These are phyloP conservation scores for Bombus sylvicola DNA, from an alignment of 1,140 invertebrate species.

Conservation along the genomic window DNA sequence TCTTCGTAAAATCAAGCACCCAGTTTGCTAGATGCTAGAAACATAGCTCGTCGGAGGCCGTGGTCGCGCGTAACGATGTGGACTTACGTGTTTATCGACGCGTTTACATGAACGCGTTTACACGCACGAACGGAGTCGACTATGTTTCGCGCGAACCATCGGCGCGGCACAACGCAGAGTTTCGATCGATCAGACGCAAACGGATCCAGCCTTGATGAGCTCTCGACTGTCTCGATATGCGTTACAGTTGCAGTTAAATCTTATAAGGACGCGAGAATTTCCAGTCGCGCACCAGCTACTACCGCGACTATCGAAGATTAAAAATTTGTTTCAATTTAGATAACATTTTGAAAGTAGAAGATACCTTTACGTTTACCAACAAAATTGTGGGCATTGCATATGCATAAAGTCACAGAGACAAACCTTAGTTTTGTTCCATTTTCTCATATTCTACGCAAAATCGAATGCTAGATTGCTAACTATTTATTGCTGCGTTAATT, in stretches of 20 bases:
- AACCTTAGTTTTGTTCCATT: no score
- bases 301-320: no score
- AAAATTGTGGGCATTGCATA: no score
- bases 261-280: conserved; percentile 37
- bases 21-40: conserved; percentile 58
- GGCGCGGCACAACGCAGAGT: background rate
- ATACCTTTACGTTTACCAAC: no score
- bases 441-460: no score
- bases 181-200: conserved; percentile 26
- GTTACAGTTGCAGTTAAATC: conserved; percentile 45
- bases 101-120: conserved; percentile 64
- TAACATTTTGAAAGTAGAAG: no score
- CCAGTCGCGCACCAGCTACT: no score
- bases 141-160: conserved; percentile 35
- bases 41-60: conserved; percentile 57
- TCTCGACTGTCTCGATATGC: background rate
- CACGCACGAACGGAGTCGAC: conserved; percentile 45
- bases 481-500: no score
- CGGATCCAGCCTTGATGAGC: conserved; percentile 19
- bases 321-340: no score
- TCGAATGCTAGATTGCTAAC: no score
- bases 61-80: conserved; percentile 69
- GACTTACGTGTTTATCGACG: conserved; percentile 69
- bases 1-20: conserved; percentile 62
- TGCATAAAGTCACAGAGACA: no score